Conservation (phyloP, 2,888 invertebrate genomes). For the Cistogaster globosa region DNA sequence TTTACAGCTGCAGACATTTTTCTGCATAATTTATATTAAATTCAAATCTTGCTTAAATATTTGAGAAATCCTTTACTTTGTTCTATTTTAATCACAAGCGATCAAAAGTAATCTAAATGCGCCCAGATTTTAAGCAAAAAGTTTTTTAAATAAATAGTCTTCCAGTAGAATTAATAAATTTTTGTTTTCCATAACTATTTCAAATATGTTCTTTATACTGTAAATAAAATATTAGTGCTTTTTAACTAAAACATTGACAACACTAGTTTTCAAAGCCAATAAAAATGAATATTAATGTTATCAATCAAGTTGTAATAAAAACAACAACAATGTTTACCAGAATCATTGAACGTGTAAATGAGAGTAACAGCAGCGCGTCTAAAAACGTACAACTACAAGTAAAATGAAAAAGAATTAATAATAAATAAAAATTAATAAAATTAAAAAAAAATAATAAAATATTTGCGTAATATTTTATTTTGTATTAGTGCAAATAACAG, state of each 20-base stretch:
- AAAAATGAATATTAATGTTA: not conserved
- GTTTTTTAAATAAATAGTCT: too few species aligned
- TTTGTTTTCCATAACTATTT: too few species aligned
- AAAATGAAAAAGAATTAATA: not conserved
- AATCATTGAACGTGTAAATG: conserved; percentile 36
- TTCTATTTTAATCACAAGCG: too few species aligned
- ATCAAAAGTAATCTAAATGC: too few species aligned
- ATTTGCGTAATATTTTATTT: conserved; percentile 61
- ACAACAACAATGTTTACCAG: conserved; percentile 16
- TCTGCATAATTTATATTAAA: too few species aligned
- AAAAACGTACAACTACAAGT: not conserved
- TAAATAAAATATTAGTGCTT: not conserved
- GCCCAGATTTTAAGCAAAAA: too few species aligned
- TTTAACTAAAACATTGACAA: too few species aligned
- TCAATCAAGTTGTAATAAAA: conserved; percentile 42
- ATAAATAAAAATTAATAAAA: conserved; percentile 52
- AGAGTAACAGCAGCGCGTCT: conserved; percentile 9
- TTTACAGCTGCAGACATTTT: too few species aligned
- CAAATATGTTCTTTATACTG: too few species aligned
- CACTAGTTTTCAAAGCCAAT: not conserved
- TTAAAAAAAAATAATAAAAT: not conserved
- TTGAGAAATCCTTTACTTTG: too few species aligned
- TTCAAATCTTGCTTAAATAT: too few species aligned
- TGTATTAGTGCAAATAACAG: conserved; percentile 46
- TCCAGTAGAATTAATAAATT: too few species aligned